Conservation (phyloP, 2,888 invertebrate genomes). For the Capitulum mitella region DNA sequence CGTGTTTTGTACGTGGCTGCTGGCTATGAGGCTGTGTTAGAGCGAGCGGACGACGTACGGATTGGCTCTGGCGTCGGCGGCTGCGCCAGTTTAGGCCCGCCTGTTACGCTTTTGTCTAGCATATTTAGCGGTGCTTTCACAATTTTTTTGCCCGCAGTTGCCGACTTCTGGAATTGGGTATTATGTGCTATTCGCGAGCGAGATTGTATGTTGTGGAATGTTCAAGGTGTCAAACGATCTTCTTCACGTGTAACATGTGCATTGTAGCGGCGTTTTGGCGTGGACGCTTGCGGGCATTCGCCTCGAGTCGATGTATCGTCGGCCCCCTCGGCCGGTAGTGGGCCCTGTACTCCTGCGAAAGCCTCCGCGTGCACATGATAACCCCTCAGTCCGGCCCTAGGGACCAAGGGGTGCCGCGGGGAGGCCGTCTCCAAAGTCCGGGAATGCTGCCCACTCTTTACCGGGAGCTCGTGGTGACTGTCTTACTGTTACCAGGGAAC, state of each 20-base stretch:
- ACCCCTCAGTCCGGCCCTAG: not conserved
- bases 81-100: not conserved
- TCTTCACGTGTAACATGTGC: not conserved
- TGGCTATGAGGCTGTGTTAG: not conserved
- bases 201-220: not conserved
- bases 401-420: no score
- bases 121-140: slow-evolving; percentile 9
- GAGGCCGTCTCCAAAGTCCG: no score
- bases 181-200: not conserved
- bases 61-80: not conserved
- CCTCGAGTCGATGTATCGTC: not conserved
- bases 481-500: no score
- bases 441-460: no score
- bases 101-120: not conserved
- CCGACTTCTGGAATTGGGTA: not conserved
- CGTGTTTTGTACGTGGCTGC: not conserved
- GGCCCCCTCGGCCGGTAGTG: not conserved
- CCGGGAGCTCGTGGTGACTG: no score
- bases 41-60: not conserved
- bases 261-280: not conserved
- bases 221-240: slow-evolving; percentile 7
- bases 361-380: no score
- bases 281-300: not conserved
- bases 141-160: not conserved
- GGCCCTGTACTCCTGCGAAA: no score